Conservation (phyloP, 2,113 vertebrate genomes). For the Calypte anna region DNA sequence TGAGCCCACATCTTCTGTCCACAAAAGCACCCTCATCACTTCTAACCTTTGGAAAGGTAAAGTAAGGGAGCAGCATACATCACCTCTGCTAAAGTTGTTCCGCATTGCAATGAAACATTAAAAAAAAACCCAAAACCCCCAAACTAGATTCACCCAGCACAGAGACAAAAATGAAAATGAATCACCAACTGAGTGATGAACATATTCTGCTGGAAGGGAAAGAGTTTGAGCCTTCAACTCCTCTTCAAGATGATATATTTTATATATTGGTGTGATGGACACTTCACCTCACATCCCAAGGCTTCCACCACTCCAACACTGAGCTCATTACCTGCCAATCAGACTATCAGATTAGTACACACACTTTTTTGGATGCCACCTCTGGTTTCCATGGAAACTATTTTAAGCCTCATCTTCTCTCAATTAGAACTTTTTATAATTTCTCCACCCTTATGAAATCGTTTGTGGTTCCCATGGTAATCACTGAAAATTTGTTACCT, state of each 20-base stretch:
- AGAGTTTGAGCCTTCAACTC: neutral
- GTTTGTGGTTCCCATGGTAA: conserved; percentile 71
- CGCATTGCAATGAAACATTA: neutral
- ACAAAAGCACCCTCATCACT: neutral
- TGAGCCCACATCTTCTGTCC: neutral
- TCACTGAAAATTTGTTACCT: conserved; percentile 50
- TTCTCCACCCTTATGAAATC: conserved; percentile 67
- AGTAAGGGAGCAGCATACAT: neutral
- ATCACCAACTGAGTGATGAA: neutral
- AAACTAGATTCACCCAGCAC: neutral
- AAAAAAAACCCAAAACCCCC: neutral
- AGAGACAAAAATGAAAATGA: conserved; percentile 3
- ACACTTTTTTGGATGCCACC: conserved; percentile 67
- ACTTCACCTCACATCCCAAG: conserved; percentile 4
- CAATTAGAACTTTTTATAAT: conserved; percentile 73
- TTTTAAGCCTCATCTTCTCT: conserved; percentile 52
- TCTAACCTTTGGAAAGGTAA: neutral
- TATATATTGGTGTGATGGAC: neutral
- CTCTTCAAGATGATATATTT: neutral
- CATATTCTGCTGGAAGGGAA: neutral
- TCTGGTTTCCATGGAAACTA: conserved; percentile 73
- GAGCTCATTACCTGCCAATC: conserved; percentile 66
- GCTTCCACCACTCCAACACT: neutral
- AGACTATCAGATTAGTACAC: conserved; percentile 44
- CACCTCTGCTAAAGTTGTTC: neutral